Percentiles rank a stretch among this genome's conserved stretches.
Conservation (phyloP, 2,888 invertebrate species). For the Spodoptera littoralis region DNA sequence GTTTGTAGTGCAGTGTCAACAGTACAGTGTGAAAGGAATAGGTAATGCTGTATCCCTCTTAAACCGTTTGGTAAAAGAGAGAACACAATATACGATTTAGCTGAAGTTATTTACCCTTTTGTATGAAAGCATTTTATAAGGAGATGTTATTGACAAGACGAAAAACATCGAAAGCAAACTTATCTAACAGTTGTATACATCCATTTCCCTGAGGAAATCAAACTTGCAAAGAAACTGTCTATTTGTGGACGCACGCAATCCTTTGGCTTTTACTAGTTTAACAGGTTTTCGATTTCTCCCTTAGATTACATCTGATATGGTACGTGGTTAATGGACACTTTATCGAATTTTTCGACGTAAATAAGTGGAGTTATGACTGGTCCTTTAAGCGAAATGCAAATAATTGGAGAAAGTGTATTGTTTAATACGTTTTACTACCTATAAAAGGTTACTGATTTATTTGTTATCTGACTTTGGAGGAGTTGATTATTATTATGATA, state of each 20-base stretch:
- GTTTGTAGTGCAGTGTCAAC: no score
- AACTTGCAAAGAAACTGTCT: constrained; percentile 31
- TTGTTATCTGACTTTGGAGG: no score
- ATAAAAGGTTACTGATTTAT: no score
- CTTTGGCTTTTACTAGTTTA: constrained; percentile 50
- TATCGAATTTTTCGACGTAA: constrained; percentile 23
- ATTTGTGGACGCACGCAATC: constrained; percentile 41
- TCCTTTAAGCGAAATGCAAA: neutral
- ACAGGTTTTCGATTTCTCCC: constrained; percentile 47
- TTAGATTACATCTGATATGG: constrained; percentile 26
- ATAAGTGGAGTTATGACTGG: neutral
- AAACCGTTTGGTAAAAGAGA: no score
- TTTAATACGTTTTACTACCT: no score
- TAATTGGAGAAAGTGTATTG: neutral
- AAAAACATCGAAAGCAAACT: neutral
- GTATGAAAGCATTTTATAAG: neutral
- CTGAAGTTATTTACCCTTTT: no score
- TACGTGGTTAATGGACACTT: constrained; percentile 22
- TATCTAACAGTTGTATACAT: constrained; percentile 16
- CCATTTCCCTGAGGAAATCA: constrained; percentile 52
- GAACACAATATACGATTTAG: no score
- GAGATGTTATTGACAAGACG: no score
- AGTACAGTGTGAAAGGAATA: no score
- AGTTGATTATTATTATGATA: no score
- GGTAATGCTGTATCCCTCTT: no score